A percentile compares a stretch with the other conserved stretches of the same genome.
These are phyloP conservation scores for Crambe crambe DNA, from an alignment of 37 sponge, comb jelly and placozoan genomes.

Conservation along the genomic window DNA sequence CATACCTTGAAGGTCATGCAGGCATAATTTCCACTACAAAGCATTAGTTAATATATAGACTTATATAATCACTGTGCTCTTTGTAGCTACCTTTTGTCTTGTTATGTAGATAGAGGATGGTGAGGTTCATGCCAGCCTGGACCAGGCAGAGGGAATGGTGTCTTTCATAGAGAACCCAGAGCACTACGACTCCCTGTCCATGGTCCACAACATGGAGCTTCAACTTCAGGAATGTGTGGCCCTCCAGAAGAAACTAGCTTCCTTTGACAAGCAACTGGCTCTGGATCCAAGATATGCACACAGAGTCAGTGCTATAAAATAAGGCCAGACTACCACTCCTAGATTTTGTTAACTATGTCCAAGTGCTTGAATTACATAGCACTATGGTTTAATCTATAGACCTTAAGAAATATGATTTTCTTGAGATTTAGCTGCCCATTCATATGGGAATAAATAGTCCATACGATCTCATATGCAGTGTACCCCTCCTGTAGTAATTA, in stretches of 20 bases:
- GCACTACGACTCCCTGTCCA: conserved; percentile 38
- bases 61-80: too few relatives aligned
- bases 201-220: conserved; percentile 50
- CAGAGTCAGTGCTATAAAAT: conserved; percentile 43
- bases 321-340: too few relatives aligned
- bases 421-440: conserved; percentile 17
- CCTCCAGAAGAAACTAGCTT: conserved; percentile 60
- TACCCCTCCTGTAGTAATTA: background rate
- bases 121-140: conserved; percentile 86
- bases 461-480: background rate
- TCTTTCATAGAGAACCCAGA: conserved; percentile 85
- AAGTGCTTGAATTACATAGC: background rate
- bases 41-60: too few relatives aligned
- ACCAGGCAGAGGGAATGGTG: conserved; percentile 81
- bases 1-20: too few relatives aligned
- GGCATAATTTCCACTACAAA: too few relatives aligned
- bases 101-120: conserved; percentile 85
- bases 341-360: too few relatives aligned
- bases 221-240: conserved; percentile 61
- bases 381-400: background rate
- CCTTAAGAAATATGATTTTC: conserved; percentile 16
- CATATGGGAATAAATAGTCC: conserved; percentile 20
- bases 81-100: background rate
- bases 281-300: conserved; percentile 66
- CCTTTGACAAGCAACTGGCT: conserved; percentile 57